phyloP scores from a whole-genome alignment of 2,113 vertebrate species.

The Edolisoma coerulescens region DNA sequence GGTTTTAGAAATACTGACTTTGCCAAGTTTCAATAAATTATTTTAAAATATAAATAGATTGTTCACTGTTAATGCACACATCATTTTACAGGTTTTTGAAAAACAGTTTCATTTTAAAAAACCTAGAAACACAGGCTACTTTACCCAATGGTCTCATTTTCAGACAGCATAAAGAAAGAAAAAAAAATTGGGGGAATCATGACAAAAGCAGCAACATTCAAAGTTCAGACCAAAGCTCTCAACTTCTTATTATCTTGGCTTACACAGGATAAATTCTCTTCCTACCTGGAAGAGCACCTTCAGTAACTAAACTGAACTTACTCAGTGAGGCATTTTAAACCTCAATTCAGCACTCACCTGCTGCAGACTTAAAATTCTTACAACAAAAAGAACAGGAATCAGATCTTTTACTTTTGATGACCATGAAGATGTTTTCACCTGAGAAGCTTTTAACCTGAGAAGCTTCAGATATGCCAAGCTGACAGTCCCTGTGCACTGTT shows the following conservation, averaged over 20 bases:
- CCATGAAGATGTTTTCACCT: constrained; percentile 12
- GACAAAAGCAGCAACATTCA: not conserved
- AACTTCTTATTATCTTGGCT: not conserved
- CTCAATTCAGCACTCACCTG: not conserved
- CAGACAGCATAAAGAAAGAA: not conserved
- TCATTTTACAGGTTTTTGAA: not conserved
- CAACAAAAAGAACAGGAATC: not conserved
- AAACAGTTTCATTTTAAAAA: constrained; percentile 1
- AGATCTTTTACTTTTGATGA: not conserved
- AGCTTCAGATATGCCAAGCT: not conserved
- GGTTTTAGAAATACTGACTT: constrained; percentile 41
- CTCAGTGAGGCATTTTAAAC: not conserved
- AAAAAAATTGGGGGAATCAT: not conserved
- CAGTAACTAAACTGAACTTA: not conserved
- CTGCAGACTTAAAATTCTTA: not conserved
- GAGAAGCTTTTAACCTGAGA: constrained; percentile 58
- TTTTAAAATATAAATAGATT: constrained; percentile 44
- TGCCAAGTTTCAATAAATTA: constrained; percentile 37
- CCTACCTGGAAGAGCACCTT: not conserved
- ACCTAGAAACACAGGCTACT: not conserved
- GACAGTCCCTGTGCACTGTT: not conserved
- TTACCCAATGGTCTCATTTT: not conserved
- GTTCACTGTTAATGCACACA: not conserved
- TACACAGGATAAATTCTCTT: not conserved
- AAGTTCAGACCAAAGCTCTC: not conserved